Evolutionary conservation across 2,113 vertebrate genomes (phyloP).

Genomic region (Marmota monax): DNA sequence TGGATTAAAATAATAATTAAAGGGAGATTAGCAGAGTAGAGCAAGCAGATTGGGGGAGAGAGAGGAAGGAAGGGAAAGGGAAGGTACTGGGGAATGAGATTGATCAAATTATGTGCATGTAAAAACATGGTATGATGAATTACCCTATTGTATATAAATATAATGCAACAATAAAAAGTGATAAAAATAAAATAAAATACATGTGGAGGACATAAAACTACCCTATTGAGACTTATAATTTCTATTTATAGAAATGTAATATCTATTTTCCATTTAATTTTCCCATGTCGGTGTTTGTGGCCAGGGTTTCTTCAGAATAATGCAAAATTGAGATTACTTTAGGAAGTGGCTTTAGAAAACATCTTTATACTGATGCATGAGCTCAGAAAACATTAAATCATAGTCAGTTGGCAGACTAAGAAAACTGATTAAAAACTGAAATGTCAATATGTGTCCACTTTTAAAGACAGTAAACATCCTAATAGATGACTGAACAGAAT

Average conservation of each 20-base stretch:
- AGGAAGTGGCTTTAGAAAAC: not conserved
- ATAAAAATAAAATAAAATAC: too few relatives aligned
- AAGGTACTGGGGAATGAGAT: too few relatives aligned
- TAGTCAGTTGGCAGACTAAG: not conserved
- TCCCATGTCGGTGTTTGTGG: not conserved
- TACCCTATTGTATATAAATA: too few relatives aligned
- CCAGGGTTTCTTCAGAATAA: not conserved
- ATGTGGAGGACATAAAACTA: not conserved
- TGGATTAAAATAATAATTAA: too few relatives aligned
- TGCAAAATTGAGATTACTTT: conserved; percentile 19
- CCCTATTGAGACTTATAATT: not conserved
- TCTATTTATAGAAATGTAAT: not conserved
- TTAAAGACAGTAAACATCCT: not conserved
- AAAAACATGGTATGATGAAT: too few relatives aligned
- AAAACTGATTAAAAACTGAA: conserved; percentile 54
- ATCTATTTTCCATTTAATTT: not conserved
- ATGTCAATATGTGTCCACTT: conserved; percentile 9
- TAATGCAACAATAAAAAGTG: too few relatives aligned
- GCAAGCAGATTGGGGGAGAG: too few relatives aligned
- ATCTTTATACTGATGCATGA: conserved; percentile 27
- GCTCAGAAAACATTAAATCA: conserved; percentile 24
- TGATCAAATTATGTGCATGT: too few relatives aligned
- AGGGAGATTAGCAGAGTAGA: too few relatives aligned
- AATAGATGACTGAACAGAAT: conserved; percentile 41
- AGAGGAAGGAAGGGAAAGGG: too few relatives aligned